These are phyloP conservation scores for Idaea dimidiata DNA, from an alignment of 2,888 invertebrate species.

Conservation along the genomic window DNA sequence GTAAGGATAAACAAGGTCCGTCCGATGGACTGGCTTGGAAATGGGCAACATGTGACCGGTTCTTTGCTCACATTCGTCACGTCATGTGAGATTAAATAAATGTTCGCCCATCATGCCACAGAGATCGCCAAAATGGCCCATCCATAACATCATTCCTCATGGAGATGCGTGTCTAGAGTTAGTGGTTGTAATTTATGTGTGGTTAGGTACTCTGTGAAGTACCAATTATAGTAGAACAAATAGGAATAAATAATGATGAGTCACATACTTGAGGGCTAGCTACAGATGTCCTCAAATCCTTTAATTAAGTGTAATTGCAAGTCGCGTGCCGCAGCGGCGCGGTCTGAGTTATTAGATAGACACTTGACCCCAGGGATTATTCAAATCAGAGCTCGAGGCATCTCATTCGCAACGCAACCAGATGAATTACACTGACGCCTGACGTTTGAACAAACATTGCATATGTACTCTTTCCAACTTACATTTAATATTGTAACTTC, in stretches of 20 bases:
- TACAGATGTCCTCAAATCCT: slow-evolving; percentile 46
- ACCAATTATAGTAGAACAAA: background rate
- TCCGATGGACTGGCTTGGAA: too few species aligned
- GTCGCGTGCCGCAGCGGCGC: slow-evolving; percentile 36
- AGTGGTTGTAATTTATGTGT: background rate
- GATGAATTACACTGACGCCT: slow-evolving; percentile 18
- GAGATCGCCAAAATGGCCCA: too few species aligned
- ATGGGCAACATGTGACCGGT: too few species aligned
- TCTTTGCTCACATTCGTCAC: too few species aligned
- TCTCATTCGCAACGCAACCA: slow-evolving; percentile 20
- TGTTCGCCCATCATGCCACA: too few species aligned
- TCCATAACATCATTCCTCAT: too few species aligned
- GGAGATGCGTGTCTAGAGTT: too few species aligned
- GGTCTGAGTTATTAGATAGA: slow-evolving; percentile 53
- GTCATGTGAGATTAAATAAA: too few species aligned
- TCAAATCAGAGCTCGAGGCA: slow-evolving; percentile 48
- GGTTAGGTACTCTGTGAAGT: background rate
- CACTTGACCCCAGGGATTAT: slow-evolving; percentile 61
- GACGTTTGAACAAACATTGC: slow-evolving; percentile 8
- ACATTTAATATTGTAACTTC: background rate
- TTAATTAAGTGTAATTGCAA: slow-evolving; percentile 60
- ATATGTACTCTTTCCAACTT: background rate
- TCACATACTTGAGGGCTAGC: slow-evolving; percentile 34
- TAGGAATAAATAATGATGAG: slow-evolving; percentile 30
- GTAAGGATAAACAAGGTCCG: too few species aligned